Evolutionary conservation across 2,113 vertebrate genomes (phyloP).

Genomic region (Scatophagus argus): DNA sequence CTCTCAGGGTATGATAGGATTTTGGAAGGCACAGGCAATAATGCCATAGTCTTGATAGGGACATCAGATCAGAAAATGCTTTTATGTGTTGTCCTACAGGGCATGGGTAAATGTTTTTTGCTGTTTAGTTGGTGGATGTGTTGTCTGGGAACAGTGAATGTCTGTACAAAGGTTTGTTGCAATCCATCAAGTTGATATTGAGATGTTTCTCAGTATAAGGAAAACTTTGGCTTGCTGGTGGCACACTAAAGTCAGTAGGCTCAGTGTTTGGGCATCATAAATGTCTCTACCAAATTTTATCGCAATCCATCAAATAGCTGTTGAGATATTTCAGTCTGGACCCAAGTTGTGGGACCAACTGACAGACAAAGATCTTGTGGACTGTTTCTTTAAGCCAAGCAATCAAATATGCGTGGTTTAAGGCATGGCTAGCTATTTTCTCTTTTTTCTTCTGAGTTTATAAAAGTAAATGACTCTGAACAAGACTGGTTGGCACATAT

Average conservation of each 20-base stretch:
- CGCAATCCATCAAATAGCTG: conserved; percentile 15
- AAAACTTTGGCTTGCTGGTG: background rate
- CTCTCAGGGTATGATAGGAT: no score
- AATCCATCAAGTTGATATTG: conserved; percentile 19
- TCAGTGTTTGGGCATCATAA: conserved; percentile 1
- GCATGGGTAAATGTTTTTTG: background rate
- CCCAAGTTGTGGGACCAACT: background rate
- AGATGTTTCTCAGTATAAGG: background rate
- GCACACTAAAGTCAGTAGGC: conserved; percentile 8
- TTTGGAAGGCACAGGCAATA: background rate
- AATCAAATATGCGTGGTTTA: conserved; percentile 7
- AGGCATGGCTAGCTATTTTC: background rate
- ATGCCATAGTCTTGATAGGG: background rate
- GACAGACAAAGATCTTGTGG: background rate
- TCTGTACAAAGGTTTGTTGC: background rate
- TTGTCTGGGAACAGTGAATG: conserved; percentile 1
- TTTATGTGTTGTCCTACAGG: background rate
- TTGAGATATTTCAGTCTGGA: conserved; percentile 19
- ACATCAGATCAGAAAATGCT: background rate
- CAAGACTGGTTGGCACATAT: background rate
- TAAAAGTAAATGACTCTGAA: background rate
- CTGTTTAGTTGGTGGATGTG: background rate
- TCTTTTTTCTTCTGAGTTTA: background rate
- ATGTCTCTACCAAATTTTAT: background rate
- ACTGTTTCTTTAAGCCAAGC: background rate